Evolutionary conservation across 2,113 vertebrate genomes (phyloP), one percentile per base, ranked within the genome.

Genomic region (Oryzias curvinotus): DNA sequence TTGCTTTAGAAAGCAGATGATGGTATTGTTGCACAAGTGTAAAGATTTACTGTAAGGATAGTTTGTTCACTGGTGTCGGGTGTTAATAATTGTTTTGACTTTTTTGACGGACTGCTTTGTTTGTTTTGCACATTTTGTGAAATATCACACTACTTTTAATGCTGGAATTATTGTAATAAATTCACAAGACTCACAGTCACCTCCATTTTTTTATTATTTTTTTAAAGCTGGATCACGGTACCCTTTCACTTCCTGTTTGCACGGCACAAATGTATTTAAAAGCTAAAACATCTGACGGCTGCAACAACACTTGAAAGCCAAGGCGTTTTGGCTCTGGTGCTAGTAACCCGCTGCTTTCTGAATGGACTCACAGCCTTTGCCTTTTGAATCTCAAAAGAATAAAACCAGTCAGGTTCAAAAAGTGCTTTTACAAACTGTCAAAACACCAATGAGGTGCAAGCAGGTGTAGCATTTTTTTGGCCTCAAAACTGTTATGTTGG

Each of bases 81-180:
- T 81, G 2, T 61, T 65, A 13, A 46, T 47, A 30, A 23, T 61
- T 16, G 19, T 45, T 52, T 52, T 60, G 23, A 65, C 52, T 63
- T 65, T 61, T 36, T 54, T 77, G 70, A 75, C 63, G 46, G 16
- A 70, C 56, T 36, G 19, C 74, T n/a, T 21, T 79, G 7, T 19
- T 12, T 80, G 70, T 78, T 85, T 88, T 86, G 84, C 86, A 86
- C 86, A 86, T 59, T 59, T 21, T 70, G 53, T 67, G 47, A 48
- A 18, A 26, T 83, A 63, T 53, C 54, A 14, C 57, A 52, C 17
- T 19, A 71, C 71, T 73, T 47, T 42, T 59, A 64, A 65, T 7
- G 30, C 60, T 46, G 45, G 49, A 36, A 5, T 55, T 21, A 30
- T 17, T 54, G 17, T 16, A 13, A 18, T 18, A 48, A 19, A 18